Evolutionary conservation across 1,140 invertebrate species (phyloP), one percentile per base, ranked within the genome.

Genomic region (Proctacanthus coquilletti): DNA sequence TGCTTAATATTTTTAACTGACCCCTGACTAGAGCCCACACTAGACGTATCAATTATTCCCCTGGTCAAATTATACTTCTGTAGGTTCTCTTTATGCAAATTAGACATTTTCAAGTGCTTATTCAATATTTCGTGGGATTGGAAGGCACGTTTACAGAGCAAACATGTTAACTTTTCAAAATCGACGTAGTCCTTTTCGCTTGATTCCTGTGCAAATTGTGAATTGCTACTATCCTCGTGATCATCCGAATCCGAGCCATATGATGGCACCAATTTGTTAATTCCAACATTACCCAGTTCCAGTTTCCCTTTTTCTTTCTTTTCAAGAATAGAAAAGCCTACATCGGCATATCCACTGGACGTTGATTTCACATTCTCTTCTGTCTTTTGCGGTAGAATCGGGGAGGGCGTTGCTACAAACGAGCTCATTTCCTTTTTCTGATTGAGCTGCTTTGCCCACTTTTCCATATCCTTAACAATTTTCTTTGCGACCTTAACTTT

Each of bases 401-500:
- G 25, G 39, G 15, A 15, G 15, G 45, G 51, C n/a, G 47, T 54
- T 6, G 55, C 51, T 8, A 58, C 51, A 4, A 41, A 31, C 1
- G 42, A 41, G 4, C 48, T 52, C 29, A 54, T 80, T 49, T 96
- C 89, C 62, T 97, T 97, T 63, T 93, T 91, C 52, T 96, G 91
- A 63, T 98, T 97, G 36, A 96, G 65, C 5, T 86, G 91, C 54
- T 96, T 92, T 0, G 94, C 94, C 95, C 95, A 98, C 50, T 58
- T 77, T 49, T 88, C 84, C 87, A 92, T 92, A 51, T 92, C 83
- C 64, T 96, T 96, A 0, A 91, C 92, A 49, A 98, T 96, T 63
- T 95, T 94, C 54, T 96, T 95, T 1, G 94, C 94, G 11, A 94
- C 88, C 65, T 95, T 96, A 0, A 91, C 86, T 67, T 97, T 92